A percentile compares a stretch with the other conserved stretches of the same genome.
Conservation (phyloP, 2,888 invertebrate species). For the Helleia helle region DNA sequence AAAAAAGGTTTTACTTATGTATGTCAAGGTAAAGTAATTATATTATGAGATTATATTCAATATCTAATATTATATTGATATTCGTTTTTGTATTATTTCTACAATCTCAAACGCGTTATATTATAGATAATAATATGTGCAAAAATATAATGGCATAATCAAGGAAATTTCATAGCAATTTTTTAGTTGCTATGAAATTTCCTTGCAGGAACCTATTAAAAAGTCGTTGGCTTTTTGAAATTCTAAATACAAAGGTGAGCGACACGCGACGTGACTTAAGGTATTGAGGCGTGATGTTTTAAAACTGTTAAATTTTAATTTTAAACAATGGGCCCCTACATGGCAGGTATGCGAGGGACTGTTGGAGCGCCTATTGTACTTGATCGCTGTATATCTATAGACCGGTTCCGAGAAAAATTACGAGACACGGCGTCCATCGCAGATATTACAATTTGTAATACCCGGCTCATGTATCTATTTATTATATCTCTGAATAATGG, state of each 20-base stretch:
- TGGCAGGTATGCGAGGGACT: slow-evolving; percentile 29
- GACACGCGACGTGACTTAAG: not conserved
- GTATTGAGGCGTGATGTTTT: slow-evolving; percentile 5
- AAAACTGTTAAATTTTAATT: slow-evolving; percentile 8
- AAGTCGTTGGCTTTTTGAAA: not conserved
- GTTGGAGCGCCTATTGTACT: slow-evolving; percentile 44
- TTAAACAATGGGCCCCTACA: slow-evolving; percentile 4
- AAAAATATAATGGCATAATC: too few species aligned
- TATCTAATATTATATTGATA: too few species aligned
- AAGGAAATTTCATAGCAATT: too few species aligned
- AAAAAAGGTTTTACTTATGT: too few species aligned
- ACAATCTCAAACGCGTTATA: too few species aligned
- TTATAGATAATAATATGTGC: too few species aligned
- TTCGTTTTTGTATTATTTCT: not conserved
- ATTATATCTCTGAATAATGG: too few species aligned
- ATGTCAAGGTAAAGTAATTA: too few species aligned
- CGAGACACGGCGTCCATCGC: slow-evolving; percentile 35
- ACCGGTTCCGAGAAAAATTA: slow-evolving; percentile 60
- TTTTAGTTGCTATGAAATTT: not conserved
- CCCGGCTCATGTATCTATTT: too few species aligned
- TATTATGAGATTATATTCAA: too few species aligned
- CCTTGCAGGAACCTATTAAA: too few species aligned
- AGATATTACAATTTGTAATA: too few species aligned
- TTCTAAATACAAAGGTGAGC: not conserved
- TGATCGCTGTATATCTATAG: slow-evolving; percentile 27